These are phyloP conservation scores for Capreolus pygargus DNA, from an alignment of 2,113 vertebrate species.

Conservation along the genomic window DNA sequence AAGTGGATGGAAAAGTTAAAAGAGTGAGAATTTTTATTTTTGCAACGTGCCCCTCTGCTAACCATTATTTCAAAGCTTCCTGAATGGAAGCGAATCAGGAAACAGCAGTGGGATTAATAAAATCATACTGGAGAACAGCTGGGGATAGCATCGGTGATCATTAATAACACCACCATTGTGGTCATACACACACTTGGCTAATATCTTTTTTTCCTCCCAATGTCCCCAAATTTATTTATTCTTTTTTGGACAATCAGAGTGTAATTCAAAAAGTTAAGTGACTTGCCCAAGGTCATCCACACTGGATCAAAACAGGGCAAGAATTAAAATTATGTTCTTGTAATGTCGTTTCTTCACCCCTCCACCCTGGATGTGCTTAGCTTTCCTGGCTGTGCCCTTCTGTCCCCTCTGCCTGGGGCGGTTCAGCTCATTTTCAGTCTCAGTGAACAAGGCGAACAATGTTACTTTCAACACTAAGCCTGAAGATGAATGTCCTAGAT, in stretches of 20 bases:
- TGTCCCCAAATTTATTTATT: neutral
- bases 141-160: neutral
- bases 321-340: neutral
- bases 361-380: neutral
- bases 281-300: neutral
- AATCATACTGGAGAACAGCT: conserved; percentile 60
- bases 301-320: neutral
- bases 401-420: neutral
- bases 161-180: neutral
- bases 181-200: neutral
- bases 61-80: conserved; percentile 77
- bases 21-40: conserved; percentile 57
- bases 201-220: neutral
- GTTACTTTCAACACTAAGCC: neutral
- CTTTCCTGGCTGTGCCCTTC: neutral
- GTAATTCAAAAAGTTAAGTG: neutral
- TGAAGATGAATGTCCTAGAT: neutral
- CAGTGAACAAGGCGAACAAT: neutral
- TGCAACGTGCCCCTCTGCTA: conserved; percentile 71
- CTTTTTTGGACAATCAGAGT: neutral
- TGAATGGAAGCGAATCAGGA: conserved; percentile 72
- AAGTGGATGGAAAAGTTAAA: conserved; percentile 69
- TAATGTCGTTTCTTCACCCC: neutral
- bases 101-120: conserved; percentile 61
- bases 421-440: neutral